These are phyloP conservation scores for Asteroscopus sphinx DNA, from an alignment of 2,888 invertebrate species.

Conservation along the genomic window DNA sequence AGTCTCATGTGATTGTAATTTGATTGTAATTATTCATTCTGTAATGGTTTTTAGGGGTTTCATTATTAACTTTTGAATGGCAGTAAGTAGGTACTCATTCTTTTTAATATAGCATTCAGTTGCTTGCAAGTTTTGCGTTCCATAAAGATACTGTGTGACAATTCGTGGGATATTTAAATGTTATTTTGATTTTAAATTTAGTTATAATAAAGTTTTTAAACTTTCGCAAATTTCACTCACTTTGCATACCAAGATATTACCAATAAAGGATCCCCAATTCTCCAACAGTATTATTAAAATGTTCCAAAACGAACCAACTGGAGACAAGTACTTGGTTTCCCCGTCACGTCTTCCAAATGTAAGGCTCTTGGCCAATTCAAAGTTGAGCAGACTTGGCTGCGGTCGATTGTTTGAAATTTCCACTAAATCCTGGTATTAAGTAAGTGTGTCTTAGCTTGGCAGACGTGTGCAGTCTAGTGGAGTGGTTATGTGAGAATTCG, in stretches of 20 bases:
- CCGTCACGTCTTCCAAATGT: constrained; percentile 52
- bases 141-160: too few relatives aligned
- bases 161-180: too few relatives aligned
- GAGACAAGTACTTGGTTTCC: constrained; percentile 29
- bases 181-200: too few relatives aligned
- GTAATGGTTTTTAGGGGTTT: constrained; percentile 3
- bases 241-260: neutral
- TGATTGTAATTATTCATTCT: constrained; percentile 18
- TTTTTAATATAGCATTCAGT: too few relatives aligned
- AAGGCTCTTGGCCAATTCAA: constrained; percentile 74
- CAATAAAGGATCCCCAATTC: neutral
- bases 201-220: too few relatives aligned
- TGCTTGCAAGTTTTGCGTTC: too few relatives aligned
- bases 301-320: constrained; percentile 8
- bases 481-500: neutral
- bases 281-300: constrained; percentile 9
- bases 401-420: constrained; percentile 47
- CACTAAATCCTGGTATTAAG: constrained; percentile 24
- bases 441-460: constrained; percentile 24
- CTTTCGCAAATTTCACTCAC: too few relatives aligned
- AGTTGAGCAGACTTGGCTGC: constrained; percentile 60
- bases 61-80: neutral
- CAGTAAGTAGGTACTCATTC: neutral
- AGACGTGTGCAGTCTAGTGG: constrained; percentile 13
- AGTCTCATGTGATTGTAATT: too few relatives aligned